phyloP scores from a whole-genome alignment of 2,797 vertebrate species.

The Catostomus latipinnis region DNA sequence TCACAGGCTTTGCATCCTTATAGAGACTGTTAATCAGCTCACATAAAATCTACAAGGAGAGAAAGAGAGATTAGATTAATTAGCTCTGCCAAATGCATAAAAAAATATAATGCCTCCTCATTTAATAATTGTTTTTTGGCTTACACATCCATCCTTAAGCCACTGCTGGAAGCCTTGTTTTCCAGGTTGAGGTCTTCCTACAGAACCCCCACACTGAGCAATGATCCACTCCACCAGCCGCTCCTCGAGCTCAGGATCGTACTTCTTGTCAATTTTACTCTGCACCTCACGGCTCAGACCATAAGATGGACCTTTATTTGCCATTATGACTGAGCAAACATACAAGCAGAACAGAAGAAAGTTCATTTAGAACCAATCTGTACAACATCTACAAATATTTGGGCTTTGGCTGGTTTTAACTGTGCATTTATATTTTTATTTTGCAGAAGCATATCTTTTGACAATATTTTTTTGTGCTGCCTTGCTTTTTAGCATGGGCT shows the following conservation, averaged over 20 bases:
- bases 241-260: slow-evolving; percentile 90
- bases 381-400: neutral
- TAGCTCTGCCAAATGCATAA: too few species aligned
- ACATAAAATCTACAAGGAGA: slow-evolving; percentile 81
- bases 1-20: slow-evolving; percentile 82
- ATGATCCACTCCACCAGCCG: slow-evolving; percentile 89
- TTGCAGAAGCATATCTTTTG: too few species aligned
- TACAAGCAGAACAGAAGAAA: neutral
- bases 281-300: slow-evolving; percentile 93
- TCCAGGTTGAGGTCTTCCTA: slow-evolving; percentile 81
- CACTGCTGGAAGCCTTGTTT: slow-evolving; percentile 91
- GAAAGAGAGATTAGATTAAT: too few species aligned
- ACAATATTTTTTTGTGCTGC: too few species aligned
- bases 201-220: slow-evolving; percentile 80
- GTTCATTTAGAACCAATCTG: neutral
- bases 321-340: slow-evolving; percentile 79
- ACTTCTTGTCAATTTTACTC: slow-evolving; percentile 95
- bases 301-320: slow-evolving; percentile 89
- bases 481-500: neutral
- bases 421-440: too few species aligned
- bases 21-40: slow-evolving; percentile 91
- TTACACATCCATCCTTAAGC: slow-evolving; percentile 94
- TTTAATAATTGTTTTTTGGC: slow-evolving; percentile 59
- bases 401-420: too few species aligned
- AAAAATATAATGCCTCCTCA: too few species aligned